Percentiles rank a stretch among this genome's conserved stretches.
Evolutionary conservation across 2,113 vertebrate species (phyloP).

Genomic region (Clarias magur): DNA sequence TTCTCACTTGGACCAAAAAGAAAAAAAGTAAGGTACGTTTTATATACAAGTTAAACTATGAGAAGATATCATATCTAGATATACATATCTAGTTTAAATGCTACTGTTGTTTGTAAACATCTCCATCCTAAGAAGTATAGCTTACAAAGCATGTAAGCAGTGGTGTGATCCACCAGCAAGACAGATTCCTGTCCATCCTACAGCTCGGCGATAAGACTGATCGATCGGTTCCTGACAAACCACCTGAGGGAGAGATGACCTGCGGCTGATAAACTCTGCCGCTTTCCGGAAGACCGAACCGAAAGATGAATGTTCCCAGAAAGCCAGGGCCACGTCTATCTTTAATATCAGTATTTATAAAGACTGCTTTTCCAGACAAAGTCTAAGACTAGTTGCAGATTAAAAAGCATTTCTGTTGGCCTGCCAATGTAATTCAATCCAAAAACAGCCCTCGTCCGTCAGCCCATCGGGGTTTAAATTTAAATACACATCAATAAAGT

Average conservation of each 20-base stretch:
- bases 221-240: conserved; percentile 62
- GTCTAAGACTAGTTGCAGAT: conserved; percentile 4
- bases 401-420: conserved; percentile 15
- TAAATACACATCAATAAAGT: conserved; percentile 9
- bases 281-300: conserved; percentile 63
- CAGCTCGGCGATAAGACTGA: conserved; percentile 68
- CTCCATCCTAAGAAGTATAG: conserved; percentile 18
- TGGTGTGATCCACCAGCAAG: conserved; percentile 31
- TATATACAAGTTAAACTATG: not conserved
- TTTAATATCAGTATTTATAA: conserved; percentile 22
- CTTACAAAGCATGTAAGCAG: not conserved
- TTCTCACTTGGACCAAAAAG: not conserved
- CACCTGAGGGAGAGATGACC: conserved; percentile 60
- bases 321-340: conserved; percentile 18
- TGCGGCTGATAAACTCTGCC: conserved; percentile 60
- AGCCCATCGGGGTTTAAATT: not conserved
- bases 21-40: not conserved
- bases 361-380: conserved; percentile 1
- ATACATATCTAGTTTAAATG: not conserved
- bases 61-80: not conserved
- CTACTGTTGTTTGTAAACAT: not conserved
- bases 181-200: conserved; percentile 54
- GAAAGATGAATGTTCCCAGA: conserved; percentile 52
- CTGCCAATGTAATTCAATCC: conserved; percentile 22
- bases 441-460: conserved; percentile 12